A percentile compares a stretch with the other conserved stretches of the same genome.
Conservation (phyloP, 2,113 vertebrate species). For the Todiramphus saurophagus region DNA sequence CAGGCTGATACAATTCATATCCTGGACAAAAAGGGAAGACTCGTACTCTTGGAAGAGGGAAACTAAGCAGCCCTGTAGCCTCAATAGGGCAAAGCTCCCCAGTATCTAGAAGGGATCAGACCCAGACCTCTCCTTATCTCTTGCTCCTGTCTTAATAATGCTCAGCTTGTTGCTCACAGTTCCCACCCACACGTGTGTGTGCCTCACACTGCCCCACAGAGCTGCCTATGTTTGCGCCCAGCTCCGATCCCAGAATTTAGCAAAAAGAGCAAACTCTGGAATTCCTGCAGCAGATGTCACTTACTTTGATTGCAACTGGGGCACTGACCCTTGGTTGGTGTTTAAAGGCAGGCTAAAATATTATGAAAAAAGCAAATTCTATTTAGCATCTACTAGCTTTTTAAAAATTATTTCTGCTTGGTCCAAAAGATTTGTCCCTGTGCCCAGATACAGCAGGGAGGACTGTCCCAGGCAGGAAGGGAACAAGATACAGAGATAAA, state of each 20-base stretch:
- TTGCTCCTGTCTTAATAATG: not conserved
- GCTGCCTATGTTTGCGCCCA: not conserved
- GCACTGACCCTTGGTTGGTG: not conserved
- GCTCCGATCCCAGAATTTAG: not conserved
- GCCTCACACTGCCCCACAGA: not conserved
- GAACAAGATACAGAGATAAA: not conserved
- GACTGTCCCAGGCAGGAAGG: not conserved
- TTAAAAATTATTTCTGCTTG: not conserved
- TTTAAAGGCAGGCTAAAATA: not conserved
- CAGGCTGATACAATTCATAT: not conserved
- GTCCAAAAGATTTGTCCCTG: constrained; percentile 1
- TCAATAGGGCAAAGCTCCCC: not conserved
- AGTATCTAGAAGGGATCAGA: not conserved
- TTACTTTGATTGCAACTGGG: not conserved
- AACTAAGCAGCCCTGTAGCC: not conserved
- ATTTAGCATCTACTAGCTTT: not conserved
- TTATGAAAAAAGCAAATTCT: not conserved
- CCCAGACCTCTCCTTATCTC: not conserved
- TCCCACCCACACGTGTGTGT: not conserved
- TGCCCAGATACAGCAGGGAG: not conserved
- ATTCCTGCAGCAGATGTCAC: not conserved
- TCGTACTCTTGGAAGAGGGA: not conserved
- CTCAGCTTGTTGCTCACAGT: not conserved
- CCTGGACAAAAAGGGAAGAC: not conserved
- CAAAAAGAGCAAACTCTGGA: not conserved